A percentile compares a stretch with the other conserved stretches of the same genome.
These are phyloP conservation scores for Galerucella calmariensis DNA, from an alignment of 2,888 invertebrate genomes.

Conservation along the genomic window DNA sequence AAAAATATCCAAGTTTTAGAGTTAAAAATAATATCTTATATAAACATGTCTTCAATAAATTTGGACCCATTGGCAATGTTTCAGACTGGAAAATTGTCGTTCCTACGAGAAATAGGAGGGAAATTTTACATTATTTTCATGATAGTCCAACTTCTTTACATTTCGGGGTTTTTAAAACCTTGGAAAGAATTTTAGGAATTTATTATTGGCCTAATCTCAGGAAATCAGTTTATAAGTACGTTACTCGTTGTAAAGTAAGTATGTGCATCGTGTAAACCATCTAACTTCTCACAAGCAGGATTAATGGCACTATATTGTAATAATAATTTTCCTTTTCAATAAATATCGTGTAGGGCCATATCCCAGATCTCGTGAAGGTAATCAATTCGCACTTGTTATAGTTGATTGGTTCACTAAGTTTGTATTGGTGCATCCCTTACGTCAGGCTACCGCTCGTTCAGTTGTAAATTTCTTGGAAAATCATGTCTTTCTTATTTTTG, in stretches of 20 bases:
- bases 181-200: too few species aligned
- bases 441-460: neutral
- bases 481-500: neutral
- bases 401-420: constrained; percentile 33
- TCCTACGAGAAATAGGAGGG: neutral
- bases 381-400: constrained; percentile 35
- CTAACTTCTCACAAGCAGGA: neutral
- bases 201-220: too few species aligned
- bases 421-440: constrained; percentile 4
- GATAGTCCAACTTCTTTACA: too few species aligned
- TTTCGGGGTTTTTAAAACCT: too few species aligned
- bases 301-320: neutral
- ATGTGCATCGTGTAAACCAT: neutral
- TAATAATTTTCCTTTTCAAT: constrained; percentile 33
- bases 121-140: too few species aligned
- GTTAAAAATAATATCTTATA: too few species aligned
- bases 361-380: constrained; percentile 34
- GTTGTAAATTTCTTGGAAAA: constrained; percentile 13
- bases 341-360: constrained; percentile 41
- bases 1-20: too few species aligned
- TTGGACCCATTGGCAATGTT: neutral
- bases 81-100: neutral
- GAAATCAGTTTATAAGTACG: too few species aligned
- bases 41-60: neutral
- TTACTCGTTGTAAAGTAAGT: too few species aligned